Evolutionary conservation across 2,888 invertebrate species (phyloP), one percentile per base, ranked within the genome.

Genomic region (Nemotelus pantherinus): DNA sequence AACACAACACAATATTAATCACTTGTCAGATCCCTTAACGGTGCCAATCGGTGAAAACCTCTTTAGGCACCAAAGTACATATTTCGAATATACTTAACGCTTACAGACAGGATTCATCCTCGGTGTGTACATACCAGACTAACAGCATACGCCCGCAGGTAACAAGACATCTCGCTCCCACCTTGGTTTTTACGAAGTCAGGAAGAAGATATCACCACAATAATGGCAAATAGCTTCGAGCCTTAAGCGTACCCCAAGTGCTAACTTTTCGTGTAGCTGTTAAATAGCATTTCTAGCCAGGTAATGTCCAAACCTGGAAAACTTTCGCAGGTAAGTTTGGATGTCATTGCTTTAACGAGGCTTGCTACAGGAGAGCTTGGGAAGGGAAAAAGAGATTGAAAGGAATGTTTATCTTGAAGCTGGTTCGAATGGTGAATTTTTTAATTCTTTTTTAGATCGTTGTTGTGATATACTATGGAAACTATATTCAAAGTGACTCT

Each of bases 11-110:
- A 41, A 74, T 48, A 76, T 76, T 76, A 76, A 76, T 76, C 76
- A 76, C 76, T 76, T 76, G 76, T 55, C 65, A 65, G 65, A 65
- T 65, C 76, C 50, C 65, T 65, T 55, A 76, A 65, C 76, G 76
- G 39, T 65, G 76, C 65, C 76, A 65, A 76, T 76, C 65, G 76
- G 65, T 76, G 76, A 76, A 76, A 76, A 76, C 65, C 76, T 76
- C 76, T 65, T 76, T 76, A 65, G 76, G 65, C 76, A 63, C 60
- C 74, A 60, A 47, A 48, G 50, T 74, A 74, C 74, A 74, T 63
- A 74, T 48, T 47, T 41, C 44, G 39, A 48, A 39, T 63, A n/a
- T 74, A 74, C 44, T 50, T 39, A 68, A 68, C 53, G 47, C 47
- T n/a, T 43, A 55, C 55, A 53, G 43, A 53, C 53, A 39, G 10